Conservation (phyloP, 2,888 invertebrate species). For the Drosophila sordidula region DNA sequence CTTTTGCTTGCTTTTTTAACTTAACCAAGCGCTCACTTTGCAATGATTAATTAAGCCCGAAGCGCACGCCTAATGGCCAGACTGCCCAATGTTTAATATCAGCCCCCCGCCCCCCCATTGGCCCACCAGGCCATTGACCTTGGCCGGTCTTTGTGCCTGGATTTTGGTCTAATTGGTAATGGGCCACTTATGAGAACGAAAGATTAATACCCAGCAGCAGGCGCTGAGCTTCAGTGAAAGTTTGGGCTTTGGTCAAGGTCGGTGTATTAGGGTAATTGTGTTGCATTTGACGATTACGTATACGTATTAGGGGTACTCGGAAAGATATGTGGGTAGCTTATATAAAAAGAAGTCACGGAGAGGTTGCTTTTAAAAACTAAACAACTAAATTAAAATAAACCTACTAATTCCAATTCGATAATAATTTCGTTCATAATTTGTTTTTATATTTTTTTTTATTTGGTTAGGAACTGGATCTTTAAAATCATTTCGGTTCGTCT, state of each 20-base stretch:
- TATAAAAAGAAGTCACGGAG: too few relatives aligned
- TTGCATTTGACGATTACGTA: neutral
- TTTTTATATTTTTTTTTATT: too few relatives aligned
- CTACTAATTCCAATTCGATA: too few relatives aligned
- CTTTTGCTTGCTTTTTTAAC: neutral
- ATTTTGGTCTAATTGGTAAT: conserved; percentile 36
- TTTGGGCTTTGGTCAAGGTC: neutral
- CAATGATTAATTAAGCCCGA: conserved; percentile 70
- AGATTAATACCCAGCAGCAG: conserved; percentile 21
- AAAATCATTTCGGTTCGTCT: too few relatives aligned
- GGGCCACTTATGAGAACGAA: conserved; percentile 25
- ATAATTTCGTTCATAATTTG: too few relatives aligned
- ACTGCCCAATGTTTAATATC: neutral
- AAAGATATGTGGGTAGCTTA: too few relatives aligned
- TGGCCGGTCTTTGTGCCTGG: conserved; percentile 20
- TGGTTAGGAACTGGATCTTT: too few relatives aligned
- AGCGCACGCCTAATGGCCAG: conserved; percentile 67
- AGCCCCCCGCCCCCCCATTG: neutral
- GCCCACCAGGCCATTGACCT: conserved; percentile 40
- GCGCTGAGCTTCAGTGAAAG: neutral
- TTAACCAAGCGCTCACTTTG: conserved; percentile 46
- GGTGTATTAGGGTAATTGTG: neutral
- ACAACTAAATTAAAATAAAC: too few relatives aligned
- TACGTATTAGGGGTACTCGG: too few relatives aligned
- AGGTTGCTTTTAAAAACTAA: too few relatives aligned